phyloP scores from a whole-genome alignment of 2,113 vertebrate species.

The Scomber scombrus region DNA sequence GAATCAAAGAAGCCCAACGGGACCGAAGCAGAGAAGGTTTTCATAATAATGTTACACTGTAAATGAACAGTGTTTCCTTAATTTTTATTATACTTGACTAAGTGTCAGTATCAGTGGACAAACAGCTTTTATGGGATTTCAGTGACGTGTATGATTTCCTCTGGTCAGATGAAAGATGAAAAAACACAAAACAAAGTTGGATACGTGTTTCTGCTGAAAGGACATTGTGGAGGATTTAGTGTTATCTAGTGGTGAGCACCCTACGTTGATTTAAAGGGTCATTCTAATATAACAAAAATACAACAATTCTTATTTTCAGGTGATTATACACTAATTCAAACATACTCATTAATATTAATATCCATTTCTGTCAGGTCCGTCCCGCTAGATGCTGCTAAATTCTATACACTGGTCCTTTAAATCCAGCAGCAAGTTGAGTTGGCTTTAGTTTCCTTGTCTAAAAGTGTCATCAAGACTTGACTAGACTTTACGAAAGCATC shows the following conservation, averaged over 20 bases:
- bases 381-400: too few relatives aligned
- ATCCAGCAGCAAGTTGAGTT: not conserved
- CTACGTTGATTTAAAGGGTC: too few relatives aligned
- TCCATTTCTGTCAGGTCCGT: too few relatives aligned
- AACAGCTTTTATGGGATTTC: not conserved
- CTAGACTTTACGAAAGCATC: constrained; percentile 18
- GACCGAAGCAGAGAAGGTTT: constrained; percentile 10
- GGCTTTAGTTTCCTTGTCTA: not conserved
- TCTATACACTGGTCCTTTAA: not conserved
- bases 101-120: not conserved
- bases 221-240: too few relatives aligned
- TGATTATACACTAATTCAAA: too few relatives aligned
- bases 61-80: constrained; percentile 2
- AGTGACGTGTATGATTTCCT: constrained; percentile 2
- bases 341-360: too few relatives aligned
- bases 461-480: constrained; percentile 8
- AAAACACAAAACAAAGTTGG: not conserved
- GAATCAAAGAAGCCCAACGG: constrained; percentile 45
- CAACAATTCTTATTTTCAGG: too few relatives aligned
- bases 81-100: not conserved
- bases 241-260: too few relatives aligned
- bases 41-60: not conserved
- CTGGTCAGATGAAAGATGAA: not conserved
- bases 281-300: too few relatives aligned
- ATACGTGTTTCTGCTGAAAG: not conserved